Base-by-base conservation (phyloP, 2,113 vertebrate genomes). In the Rhinopomastus cyanomelas region DNA sequence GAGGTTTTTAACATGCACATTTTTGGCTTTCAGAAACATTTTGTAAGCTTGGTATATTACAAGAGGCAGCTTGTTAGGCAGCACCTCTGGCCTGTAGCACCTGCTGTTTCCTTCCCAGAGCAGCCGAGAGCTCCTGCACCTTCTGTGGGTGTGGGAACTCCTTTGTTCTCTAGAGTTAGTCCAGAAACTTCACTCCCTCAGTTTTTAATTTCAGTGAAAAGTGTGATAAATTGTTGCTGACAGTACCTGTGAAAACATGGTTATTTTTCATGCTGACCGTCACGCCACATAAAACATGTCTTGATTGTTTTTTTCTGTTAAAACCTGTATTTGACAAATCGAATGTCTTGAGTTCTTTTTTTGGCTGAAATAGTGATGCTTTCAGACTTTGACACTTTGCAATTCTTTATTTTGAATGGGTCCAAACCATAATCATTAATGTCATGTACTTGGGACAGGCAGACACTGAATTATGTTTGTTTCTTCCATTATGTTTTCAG, bases 371-470 rank as follows among this genome's bases (percentile, higher is more conserved):
- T 72, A 81, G 17, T 3, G 3, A 39, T 80, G n/a, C 16, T 39
- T 44, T 53, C 66, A 79, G 37, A 53, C 21, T 78, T 57, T 79
- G 59, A 27, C 29, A 42, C 11, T 73, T 66, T 39, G 7, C 3
- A 6, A 2, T 87, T 76, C 71, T 80, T 77, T 68, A 30, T 92
- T 89, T 83, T 74, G 59, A 57, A 66, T 77, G 30, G 22, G 11
- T 29, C 36, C 36, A 76, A 80, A 68, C 36, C 0, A 0, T n/a
- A n/a, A n/a, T n/a, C n/a, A n/a, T n/a, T n/a, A 66, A 60, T 20
- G 11, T 77, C 12, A 3, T n/a, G 29, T 67, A 55, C 61, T 67
- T 49, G 13, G 51, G 81, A 56, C 44, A 67, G 56, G 29, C 89
- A 80, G 64, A 42, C 65, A 48, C 56, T 65, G 42, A 69, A 64